Conservation (phyloP, 2,888 invertebrate genomes). For the Cerastis rubricosa region DNA sequence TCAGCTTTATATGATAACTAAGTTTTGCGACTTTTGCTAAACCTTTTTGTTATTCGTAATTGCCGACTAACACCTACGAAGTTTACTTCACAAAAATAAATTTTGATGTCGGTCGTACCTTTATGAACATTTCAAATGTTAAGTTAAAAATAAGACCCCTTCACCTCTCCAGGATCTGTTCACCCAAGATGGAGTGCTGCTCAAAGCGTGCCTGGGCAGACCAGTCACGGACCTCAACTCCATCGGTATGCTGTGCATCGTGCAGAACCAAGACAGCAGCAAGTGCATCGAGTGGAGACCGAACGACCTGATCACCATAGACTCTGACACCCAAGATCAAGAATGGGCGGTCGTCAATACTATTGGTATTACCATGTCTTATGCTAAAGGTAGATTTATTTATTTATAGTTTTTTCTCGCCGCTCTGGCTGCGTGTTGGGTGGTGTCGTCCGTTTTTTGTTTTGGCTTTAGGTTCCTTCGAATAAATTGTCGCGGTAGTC, state of each 20-base stretch:
- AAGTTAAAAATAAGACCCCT: neutral
- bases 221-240: constrained; percentile 92
- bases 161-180: constrained; percentile 91
- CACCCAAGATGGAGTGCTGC: constrained; percentile 95
- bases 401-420: constrained; percentile 36
- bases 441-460: constrained; percentile 38
- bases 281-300: constrained; percentile 96
- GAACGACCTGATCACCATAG: constrained; percentile 94
- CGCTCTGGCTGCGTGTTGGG: constrained; percentile 36
- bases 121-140: neutral
- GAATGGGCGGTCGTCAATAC: constrained; percentile 97
- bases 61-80: neutral
- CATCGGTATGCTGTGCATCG: constrained; percentile 93
- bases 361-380: constrained; percentile 84
- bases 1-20: no score
- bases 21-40: no score
- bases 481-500: neutral
- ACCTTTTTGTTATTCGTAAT: neutral
- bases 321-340: constrained; percentile 94
- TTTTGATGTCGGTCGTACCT: no score
- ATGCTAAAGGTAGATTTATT: constrained; percentile 60
- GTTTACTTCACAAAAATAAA: neutral
- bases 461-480: constrained; percentile 6
- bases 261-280: constrained; percentile 91
- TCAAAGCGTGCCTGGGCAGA: constrained; percentile 92